These are phyloP conservation scores for Paramormyrops hopkinsi DNA, from an alignment of 2,797 vertebrate genomes.

Conservation along the genomic window DNA sequence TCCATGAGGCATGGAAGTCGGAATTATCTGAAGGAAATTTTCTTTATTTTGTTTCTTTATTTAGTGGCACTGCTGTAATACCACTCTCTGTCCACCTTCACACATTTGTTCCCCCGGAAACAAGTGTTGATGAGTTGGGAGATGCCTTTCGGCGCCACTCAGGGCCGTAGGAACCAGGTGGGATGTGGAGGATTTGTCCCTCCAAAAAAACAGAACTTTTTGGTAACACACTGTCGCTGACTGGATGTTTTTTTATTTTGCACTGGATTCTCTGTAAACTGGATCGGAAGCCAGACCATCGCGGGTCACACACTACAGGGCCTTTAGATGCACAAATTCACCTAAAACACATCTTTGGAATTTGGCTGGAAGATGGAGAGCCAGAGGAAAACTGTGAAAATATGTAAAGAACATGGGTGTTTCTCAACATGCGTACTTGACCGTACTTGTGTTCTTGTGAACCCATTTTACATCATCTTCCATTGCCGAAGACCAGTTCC, in stretches of 20 bases:
- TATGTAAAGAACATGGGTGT: background rate
- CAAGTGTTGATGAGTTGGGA: background rate
- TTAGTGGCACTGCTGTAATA: background rate
- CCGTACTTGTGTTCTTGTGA: no score
- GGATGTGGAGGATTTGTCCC: background rate
- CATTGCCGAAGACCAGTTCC: no score
- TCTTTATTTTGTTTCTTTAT: background rate
- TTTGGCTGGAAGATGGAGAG: background rate
- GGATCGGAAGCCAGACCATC: background rate
- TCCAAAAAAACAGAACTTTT: no score
- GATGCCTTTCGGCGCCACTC: background rate
- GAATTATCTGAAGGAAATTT: background rate
- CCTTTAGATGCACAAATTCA: background rate
- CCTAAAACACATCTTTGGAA: background rate
- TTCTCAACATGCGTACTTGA: no score
- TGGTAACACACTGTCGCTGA: background rate
- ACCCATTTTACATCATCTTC: no score
- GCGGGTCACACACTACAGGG: background rate
- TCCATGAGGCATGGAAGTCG: background rate
- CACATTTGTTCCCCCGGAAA: background rate
- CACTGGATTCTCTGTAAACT: background rate
- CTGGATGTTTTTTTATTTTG: background rate
- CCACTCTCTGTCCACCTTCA: background rate
- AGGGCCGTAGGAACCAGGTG: background rate
- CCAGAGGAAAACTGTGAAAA: background rate